These are phyloP conservation scores for Motacilla alba DNA, from an alignment of 2,113 vertebrate genomes.

Conservation along the genomic window DNA sequence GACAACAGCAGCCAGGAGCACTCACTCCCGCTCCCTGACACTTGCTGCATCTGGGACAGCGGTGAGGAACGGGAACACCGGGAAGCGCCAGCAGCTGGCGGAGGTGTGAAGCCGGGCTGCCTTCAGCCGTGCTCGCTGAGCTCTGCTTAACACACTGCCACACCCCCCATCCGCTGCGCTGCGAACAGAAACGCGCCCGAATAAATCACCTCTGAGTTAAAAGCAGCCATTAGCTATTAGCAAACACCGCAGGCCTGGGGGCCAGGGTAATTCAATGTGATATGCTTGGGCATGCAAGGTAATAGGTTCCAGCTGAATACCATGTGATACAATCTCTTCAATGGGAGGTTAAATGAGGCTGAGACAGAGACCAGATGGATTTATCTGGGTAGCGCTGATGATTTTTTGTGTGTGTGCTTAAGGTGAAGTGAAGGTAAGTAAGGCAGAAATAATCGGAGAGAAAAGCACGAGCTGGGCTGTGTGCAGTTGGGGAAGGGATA, in stretches of 20 bases:
- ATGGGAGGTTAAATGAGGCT: slow-evolving; percentile 51
- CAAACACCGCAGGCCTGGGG: slow-evolving; percentile 8
- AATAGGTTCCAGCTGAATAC: slow-evolving; percentile 56
- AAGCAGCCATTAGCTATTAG: slow-evolving; percentile 43
- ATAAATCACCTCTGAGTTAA: slow-evolving; percentile 50
- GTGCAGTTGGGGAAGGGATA: background rate
- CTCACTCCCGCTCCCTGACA: rapidly evolving
- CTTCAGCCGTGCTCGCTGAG: background rate
- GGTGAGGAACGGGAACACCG: background rate
- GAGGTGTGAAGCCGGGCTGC: background rate
- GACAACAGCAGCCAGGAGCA: background rate
- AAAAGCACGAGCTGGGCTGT: background rate
- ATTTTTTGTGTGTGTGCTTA: background rate
- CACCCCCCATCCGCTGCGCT: background rate
- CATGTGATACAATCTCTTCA: slow-evolving; percentile 54
- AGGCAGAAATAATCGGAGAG: background rate
- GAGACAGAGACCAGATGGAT: slow-evolving; percentile 70
- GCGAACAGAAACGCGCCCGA: background rate
- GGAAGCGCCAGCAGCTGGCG: background rate
- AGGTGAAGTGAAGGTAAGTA: slow-evolving; percentile 27
- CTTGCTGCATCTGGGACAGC: background rate
- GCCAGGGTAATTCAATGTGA: slow-evolving; percentile 62
- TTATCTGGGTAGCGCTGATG: background rate
- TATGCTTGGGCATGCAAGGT: slow-evolving; percentile 64
- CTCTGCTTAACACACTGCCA: background rate